Evolutionary conservation across 2,113 vertebrate genomes (phyloP), one percentile per base, ranked within the genome.

Genomic region (Actenoides hombroni): DNA sequence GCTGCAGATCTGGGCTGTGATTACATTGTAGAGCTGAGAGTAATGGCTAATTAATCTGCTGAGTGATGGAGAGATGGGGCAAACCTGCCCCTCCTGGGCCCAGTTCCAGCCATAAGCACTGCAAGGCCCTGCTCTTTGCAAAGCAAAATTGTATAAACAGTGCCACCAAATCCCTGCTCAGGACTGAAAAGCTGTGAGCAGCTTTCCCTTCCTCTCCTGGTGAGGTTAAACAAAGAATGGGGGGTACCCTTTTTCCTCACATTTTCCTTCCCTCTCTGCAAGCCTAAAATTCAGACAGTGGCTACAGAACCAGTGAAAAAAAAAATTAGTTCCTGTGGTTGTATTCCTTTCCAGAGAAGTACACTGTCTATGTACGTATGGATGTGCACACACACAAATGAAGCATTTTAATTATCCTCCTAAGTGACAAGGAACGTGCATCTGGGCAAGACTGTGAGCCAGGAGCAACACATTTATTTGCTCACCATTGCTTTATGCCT

Each of bases 341-440:
- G 14, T 87, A 51, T 82, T 75, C 37, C 35, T 84, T 77, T 75
- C 49, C 16, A 74, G 70, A 64, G 56, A 59, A 88, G 40, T 40
- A 60, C 88, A 91, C 29, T 8, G 2, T 48, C 7, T 60, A 20
- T 70, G 56, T 54, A 57, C 11, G 37, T 6, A 3, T 10, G 23
- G 70, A 57, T 29, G 35, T 39, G 59, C 9, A 2, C 20, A 11
- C 12, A 24, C 17, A 39, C 1, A 79, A 79, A 64, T 31, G 51
- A 57, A 64, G 75, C 78, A 69, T 87, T 95, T 96, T 92, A 95
- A 95, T 95, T 89, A 83, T 60, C 60, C 65, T 95, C 83, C 65
- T 87, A 92, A 94, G 83, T 59, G 51, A 89, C 61, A 61, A 84
- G 73, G 54, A 78, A 88, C 0, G 5, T 86, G 86, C 80, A 93